phyloP scores from a whole-genome alignment of 1,140 invertebrate genomes.

The Amyelois transitella region DNA sequence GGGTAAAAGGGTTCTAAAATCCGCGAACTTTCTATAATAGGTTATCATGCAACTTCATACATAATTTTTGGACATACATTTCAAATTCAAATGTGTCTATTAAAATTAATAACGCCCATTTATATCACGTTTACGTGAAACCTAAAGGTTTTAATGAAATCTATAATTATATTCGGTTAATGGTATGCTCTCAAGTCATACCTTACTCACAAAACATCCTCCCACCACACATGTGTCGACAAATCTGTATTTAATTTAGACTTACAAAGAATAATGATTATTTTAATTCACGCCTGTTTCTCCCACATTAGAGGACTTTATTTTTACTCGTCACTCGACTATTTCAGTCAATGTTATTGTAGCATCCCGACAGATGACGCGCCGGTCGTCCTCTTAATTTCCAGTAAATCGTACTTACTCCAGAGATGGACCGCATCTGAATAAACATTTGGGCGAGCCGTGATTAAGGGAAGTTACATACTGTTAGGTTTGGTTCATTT shows the following conservation, averaged over 20 bases:
- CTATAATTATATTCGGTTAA: too few relatives aligned
- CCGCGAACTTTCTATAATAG: too few relatives aligned
- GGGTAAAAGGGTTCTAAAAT: too few relatives aligned
- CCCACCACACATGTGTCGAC: not conserved
- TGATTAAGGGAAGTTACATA: conserved; percentile 31
- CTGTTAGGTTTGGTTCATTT: too few relatives aligned
- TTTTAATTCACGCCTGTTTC: not conserved
- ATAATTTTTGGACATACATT: too few relatives aligned
- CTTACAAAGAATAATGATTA: not conserved
- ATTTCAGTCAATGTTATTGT: conserved; percentile 68
- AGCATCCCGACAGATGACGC: conserved; percentile 52
- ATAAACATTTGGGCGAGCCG: conserved; percentile 47
- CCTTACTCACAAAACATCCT: not conserved
- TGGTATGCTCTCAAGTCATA: not conserved
- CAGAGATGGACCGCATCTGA: conserved; percentile 63
- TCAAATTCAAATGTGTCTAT: too few relatives aligned
- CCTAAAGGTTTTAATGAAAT: too few relatives aligned
- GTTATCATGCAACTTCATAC: too few relatives aligned
- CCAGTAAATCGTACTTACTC: conserved; percentile 61
- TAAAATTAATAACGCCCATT: too few relatives aligned
- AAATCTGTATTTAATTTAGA: not conserved
- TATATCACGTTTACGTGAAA: too few relatives aligned
- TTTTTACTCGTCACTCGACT: conserved; percentile 61
- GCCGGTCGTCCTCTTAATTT: conserved; percentile 60
- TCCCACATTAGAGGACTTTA: conserved; percentile 18